Evolutionary conservation across 2,113 vertebrate genomes (phyloP), one percentile per base, ranked within the genome.

Genomic region (Stigmatopora argus): DNA sequence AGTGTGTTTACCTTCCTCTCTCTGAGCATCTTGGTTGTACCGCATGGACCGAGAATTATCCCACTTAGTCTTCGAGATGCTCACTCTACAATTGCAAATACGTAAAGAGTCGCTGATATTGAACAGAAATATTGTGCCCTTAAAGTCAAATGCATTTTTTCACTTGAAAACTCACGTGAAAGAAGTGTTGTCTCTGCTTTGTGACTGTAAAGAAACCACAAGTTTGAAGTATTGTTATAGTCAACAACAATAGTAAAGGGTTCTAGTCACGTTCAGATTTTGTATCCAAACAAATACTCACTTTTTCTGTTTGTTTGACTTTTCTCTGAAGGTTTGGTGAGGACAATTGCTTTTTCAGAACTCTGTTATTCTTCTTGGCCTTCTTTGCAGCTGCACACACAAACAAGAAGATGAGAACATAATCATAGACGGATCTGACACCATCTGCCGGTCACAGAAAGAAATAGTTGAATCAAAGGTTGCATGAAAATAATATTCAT

Each of bases 1-100:
- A 35, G 14, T 62, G 2, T 52, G 59, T 49, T 71, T 75, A 98
- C 96, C 96, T 73, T 99, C 96, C 86, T 99, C 96, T 82, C 95
- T 93, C 79, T 99, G 96, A 75, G 94, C 94, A 17, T 99, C 96
- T 79, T 99, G 96, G 87, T 99, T 99, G 90, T 91, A 98, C 69
- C 96, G 89, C 85, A 97, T 81, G 17, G 96, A 98, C 44, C 96
- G 92, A 67, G 92, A 89, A 71, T 90, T 91, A 88, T 99, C 96
- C 96, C 96, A 99, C 75, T 98, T 98, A 83, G 90, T 97, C 74
- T 93, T 96, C 91, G 95, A 96, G 81, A 93, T 52, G 61, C 94
- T 96, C 58, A 97, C 92, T 19, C 95, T 98, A 65, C 70, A 82
- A 46, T 46, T 60, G 58, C 55, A 73, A 31, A 44, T 49, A 46